A percentile compares a stretch with the other conserved stretches of the same genome.
Evolutionary conservation across 64 coral and sea anemone species (phyloP).

Genomic region (Montipora sp.): DNA sequence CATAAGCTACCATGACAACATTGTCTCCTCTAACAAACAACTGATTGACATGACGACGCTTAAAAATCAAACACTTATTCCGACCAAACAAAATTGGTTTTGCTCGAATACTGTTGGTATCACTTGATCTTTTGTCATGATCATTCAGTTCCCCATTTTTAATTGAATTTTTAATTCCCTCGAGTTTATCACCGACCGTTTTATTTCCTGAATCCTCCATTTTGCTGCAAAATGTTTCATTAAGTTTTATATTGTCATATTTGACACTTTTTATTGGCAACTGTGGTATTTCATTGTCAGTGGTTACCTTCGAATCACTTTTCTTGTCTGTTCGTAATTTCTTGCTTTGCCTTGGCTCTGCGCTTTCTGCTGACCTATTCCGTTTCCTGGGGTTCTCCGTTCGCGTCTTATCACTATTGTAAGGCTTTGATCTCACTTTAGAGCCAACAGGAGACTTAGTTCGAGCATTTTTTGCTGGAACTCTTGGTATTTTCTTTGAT

Average conservation of each 20-base stretch:
- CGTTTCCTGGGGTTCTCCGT: neutral
- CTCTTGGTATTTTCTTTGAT: neutral
- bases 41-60: constrained; percentile 90
- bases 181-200: neutral
- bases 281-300: neutral
- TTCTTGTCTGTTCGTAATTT: neutral
- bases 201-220: neutral
- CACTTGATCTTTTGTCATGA: neutral
- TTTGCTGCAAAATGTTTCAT: neutral
- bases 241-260: neutral
- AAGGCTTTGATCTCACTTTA: neutral
- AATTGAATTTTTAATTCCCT: neutral
- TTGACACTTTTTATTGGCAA: neutral
- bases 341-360: neutral
- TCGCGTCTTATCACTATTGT: too few species aligned
- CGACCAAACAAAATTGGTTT: constrained; percentile 40
- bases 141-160: neutral
- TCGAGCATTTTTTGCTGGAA: neutral
- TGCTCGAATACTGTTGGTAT: neutral
- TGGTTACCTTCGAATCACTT: neutral
- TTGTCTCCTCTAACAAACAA: constrained; percentile 97
- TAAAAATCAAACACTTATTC: constrained; percentile 84
- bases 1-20: constrained; percentile 94
- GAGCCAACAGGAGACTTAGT: neutral
- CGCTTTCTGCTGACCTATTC: neutral